phyloP scores from a whole-genome alignment of 2,113 vertebrate genomes.

The Octodon degus region DNA sequence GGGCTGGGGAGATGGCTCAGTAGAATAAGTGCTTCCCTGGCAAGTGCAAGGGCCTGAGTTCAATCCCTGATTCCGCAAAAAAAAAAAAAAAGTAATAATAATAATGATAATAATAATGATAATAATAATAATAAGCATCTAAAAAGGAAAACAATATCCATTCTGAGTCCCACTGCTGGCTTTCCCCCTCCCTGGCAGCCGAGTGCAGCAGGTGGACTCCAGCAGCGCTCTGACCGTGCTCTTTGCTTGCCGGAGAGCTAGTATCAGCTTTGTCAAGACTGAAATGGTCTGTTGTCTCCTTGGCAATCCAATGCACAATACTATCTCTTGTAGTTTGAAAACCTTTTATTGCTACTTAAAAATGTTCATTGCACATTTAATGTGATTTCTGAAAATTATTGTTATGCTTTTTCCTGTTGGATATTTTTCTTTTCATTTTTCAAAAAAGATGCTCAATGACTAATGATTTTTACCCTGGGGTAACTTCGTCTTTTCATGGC shows the following conservation, averaged over 20 bases:
- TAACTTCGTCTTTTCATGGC: not conserved
- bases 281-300: not conserved
- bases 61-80: no score
- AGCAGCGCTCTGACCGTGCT: not conserved
- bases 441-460: not conserved
- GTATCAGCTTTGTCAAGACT: not conserved
- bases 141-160: not conserved
- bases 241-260: no score
- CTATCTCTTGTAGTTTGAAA: not conserved
- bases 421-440: not conserved
- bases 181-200: fast-evolving
- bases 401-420: not conserved
- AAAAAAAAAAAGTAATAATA: no score
- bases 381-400: not conserved
- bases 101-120: not conserved
- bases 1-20: no score
- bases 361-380: not conserved
- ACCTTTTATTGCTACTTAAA: not conserved
- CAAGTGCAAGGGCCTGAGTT: no score
- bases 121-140: constrained; percentile 1
- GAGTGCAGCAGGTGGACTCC: not conserved
- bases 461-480: not conserved
- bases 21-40: no score
- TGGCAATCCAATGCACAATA: not conserved
- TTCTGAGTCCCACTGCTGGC: not conserved